Evolutionary conservation across 2,113 vertebrate species (phyloP), one percentile per base, ranked within the genome.

Genomic region (Plestiodon gilberti): DNA sequence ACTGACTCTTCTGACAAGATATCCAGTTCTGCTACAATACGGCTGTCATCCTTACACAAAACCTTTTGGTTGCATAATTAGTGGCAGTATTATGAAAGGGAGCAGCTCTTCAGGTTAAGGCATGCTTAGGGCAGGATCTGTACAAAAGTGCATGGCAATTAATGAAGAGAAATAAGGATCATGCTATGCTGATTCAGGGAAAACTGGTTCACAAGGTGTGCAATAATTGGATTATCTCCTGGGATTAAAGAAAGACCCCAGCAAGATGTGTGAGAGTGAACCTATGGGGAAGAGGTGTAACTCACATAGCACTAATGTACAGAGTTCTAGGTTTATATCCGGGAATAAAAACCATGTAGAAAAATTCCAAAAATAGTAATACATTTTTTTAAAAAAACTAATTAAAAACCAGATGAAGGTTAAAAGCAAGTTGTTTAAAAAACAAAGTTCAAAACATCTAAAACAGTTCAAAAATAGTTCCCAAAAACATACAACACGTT

Each of bases 61-160:
- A 73, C n/a, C 22, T 84, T 87, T 84, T 30, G 33, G 59, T 38
- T 55, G 59, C 57, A 30, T 59, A 75, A 86, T 65, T 75, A 64
- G 28, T 28, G 3, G 1, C 30, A 57, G 64, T 35, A 11, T 87
- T 78, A 69, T 48, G 35, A 87, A 87, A 90, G 71, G 81, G 75
- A 52, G 30, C n/a, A 55, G 38, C 25, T 38, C 71, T 59, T 87
- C 69, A 40, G 61, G 57, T 88, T 55, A 57, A 61, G 48, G 40
- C 18, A n/a, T 0, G 1, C 59, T 76, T 33, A 28, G 38, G 61
- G 18, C 78, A 90, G 92, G 55, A 85, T 78, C 81, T 69, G 70
- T 86, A n/a, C 14, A 88, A 85, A 87, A 61, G 87, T 90, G 14
- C 77, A 85, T 38, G 73, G 80, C n/a, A 80, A 18, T 59, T 83